Conservation (phyloP, 2,113 vertebrate species). For the Montifringilla adamsi region DNA sequence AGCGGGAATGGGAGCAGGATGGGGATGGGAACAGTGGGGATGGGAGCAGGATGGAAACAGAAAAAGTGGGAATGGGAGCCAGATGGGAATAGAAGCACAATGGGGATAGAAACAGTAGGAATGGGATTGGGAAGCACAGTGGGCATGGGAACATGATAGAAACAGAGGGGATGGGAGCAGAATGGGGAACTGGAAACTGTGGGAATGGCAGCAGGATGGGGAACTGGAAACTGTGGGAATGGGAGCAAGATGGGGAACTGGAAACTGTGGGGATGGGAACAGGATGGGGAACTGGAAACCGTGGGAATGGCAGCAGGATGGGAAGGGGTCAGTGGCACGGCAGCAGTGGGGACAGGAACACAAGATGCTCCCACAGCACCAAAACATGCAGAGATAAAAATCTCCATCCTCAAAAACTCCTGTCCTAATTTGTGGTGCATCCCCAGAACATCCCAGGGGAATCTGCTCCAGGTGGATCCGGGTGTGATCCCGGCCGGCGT, state of each 20-base stretch:
- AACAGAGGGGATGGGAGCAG: too few relatives aligned
- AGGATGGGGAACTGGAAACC: too few relatives aligned
- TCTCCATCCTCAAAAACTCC: not conserved
- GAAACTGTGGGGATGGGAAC: not conserved
- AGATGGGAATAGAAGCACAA: not conserved
- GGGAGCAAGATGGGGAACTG: not conserved
- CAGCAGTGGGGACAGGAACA: not conserved
- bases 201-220: not conserved
- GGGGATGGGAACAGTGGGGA: not conserved
- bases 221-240: too few relatives aligned
- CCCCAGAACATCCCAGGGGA: not conserved
- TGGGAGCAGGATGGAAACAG: not conserved
- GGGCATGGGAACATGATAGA: too few relatives aligned
- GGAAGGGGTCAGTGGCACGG: not conserved
- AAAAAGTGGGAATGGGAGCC: rapidly evolving
- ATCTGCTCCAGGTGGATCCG: rapidly evolving
- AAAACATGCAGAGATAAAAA: not conserved
- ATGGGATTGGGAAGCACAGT: too few relatives aligned
- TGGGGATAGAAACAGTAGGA: too few relatives aligned
- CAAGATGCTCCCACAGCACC: rapidly evolving
- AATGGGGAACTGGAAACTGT: not conserved
- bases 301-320: too few relatives aligned
- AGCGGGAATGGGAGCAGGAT: not conserved
- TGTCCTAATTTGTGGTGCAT: not conserved
- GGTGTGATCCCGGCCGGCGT: not conserved